These are phyloP conservation scores for Melanotaenia maccullochi DNA, from an alignment of 2,797 vertebrate genomes.

Conservation along the genomic window DNA sequence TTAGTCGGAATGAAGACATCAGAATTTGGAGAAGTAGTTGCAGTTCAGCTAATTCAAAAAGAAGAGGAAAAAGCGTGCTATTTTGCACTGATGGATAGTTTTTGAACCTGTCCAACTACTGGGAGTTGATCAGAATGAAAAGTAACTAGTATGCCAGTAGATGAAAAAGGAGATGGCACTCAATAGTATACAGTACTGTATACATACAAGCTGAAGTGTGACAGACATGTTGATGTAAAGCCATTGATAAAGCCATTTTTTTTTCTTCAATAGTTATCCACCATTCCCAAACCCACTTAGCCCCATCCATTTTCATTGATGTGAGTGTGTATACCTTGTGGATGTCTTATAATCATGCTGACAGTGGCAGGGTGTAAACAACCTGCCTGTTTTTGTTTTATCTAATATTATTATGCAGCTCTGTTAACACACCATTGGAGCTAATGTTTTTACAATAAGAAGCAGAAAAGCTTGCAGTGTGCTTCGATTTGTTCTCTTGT, in stretches of 20 bases:
- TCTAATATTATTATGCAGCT: conserved; percentile 33
- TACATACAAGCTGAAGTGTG: conserved; percentile 17
- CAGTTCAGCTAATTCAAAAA: conserved; percentile 49
- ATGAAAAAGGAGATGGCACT: conserved; percentile 31
- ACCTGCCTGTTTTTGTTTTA: conserved; percentile 36
- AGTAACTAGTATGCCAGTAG: conserved; percentile 33
- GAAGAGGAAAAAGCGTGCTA: conserved; percentile 27
- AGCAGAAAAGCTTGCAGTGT: conserved; percentile 8
- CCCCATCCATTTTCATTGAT: conserved; percentile 51
- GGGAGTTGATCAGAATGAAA: conserved; percentile 12
- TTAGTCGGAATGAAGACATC: conserved; percentile 42
- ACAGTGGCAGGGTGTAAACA: conserved; percentile 41
- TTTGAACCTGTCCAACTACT: conserved; percentile 32
- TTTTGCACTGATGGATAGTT: conserved; percentile 55
- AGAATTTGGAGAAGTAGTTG: conserved; percentile 15
- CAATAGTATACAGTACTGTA: neutral
- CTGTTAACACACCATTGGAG: conserved; percentile 6
- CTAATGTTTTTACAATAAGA: conserved; percentile 35
- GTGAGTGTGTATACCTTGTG: conserved; percentile 52
- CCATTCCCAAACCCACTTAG: conserved; percentile 45
- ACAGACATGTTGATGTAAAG: conserved; percentile 27
- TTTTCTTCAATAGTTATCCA: conserved; percentile 9
- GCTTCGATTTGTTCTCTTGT: conserved; percentile 22
- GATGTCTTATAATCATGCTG: conserved; percentile 50
- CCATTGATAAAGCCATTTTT: conserved; percentile 6